phyloP scores from a whole-genome alignment of 2,113 vertebrate species.

The Azemiops feae region DNA sequence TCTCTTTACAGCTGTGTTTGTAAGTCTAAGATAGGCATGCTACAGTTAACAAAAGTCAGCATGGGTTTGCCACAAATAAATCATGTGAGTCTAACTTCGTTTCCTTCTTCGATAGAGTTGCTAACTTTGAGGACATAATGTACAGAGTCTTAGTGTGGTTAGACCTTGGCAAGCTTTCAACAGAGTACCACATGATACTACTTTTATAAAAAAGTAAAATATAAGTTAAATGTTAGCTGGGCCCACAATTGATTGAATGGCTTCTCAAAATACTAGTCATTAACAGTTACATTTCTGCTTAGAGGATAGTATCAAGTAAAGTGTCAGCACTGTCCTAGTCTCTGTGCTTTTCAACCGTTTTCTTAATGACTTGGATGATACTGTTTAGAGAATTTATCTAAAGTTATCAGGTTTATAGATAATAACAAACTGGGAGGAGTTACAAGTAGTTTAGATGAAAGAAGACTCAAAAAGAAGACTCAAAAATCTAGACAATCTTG shows the following conservation, averaged over 20 bases:
- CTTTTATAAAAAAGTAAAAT: background rate
- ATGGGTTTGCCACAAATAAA: background rate
- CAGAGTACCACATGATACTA: background rate
- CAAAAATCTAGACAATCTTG: background rate
- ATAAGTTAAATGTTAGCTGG: background rate
- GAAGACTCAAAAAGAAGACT: background rate
- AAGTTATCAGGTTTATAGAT: background rate
- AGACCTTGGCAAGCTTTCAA: background rate
- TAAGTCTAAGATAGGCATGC: background rate
- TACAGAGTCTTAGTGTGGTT: background rate
- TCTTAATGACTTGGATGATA: background rate
- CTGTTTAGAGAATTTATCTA: background rate
- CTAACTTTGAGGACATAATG: background rate
- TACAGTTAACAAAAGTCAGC: background rate
- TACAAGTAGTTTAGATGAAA: background rate
- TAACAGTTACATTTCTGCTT: background rate
- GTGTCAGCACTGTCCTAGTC: background rate
- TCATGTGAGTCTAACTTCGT: background rate
- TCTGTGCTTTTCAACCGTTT: background rate
- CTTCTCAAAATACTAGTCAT: background rate
- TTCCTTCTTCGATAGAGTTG: background rate
- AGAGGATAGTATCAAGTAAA: background rate
- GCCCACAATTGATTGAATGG: background rate
- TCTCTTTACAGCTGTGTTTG: background rate
- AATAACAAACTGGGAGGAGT: background rate